Percentiles rank a stretch among this genome's conserved stretches.
Conservation (phyloP, 2,888 invertebrate species). For the Diachrysia chrysitis region DNA sequence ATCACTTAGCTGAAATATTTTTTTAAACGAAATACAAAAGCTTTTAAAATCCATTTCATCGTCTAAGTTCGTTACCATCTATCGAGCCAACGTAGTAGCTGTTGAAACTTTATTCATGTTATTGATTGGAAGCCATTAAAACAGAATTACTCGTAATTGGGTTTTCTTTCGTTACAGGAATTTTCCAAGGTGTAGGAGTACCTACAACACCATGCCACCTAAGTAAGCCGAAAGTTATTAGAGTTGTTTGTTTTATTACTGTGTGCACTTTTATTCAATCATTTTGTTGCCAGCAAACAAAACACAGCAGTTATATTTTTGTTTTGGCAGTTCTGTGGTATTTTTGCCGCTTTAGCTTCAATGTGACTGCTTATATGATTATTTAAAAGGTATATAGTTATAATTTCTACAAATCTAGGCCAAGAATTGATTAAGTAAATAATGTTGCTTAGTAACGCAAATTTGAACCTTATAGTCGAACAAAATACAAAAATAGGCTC, state of each 20-base stretch:
- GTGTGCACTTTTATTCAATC: slow-evolving; percentile 39
- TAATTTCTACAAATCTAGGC: slow-evolving; percentile 19
- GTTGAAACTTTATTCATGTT: slow-evolving; percentile 51
- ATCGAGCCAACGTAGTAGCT: slow-evolving; percentile 25
- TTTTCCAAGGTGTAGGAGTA: slow-evolving; percentile 80
- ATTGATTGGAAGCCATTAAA: slow-evolving; percentile 43
- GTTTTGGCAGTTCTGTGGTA: slow-evolving; percentile 40
- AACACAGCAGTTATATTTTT: slow-evolving; percentile 37
- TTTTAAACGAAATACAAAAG: slow-evolving; percentile 10
- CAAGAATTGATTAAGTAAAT: slow-evolving; percentile 18
- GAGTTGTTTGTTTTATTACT: slow-evolving; percentile 38
- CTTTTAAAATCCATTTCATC: slow-evolving; percentile 12
- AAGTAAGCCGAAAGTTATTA: slow-evolving; percentile 79
- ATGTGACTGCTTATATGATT: slow-evolving; percentile 33
- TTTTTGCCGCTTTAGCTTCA: slow-evolving; percentile 40
- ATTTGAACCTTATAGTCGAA: slow-evolving; percentile 10
- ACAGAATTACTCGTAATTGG: slow-evolving; percentile 59
- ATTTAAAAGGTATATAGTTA: slow-evolving; percentile 21
- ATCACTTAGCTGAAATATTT: slow-evolving; percentile 17
- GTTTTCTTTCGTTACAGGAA: slow-evolving; percentile 85
- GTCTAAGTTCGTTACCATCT: slow-evolving; percentile 21
- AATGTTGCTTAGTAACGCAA: slow-evolving; percentile 23
- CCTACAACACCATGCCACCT: slow-evolving; percentile 83
- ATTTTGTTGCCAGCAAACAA: slow-evolving; percentile 39
- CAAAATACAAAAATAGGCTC: slow-evolving; percentile 10